Evolutionary conservation across 2,113 vertebrate genomes (phyloP).

Genomic region (Myotis davidii): DNA sequence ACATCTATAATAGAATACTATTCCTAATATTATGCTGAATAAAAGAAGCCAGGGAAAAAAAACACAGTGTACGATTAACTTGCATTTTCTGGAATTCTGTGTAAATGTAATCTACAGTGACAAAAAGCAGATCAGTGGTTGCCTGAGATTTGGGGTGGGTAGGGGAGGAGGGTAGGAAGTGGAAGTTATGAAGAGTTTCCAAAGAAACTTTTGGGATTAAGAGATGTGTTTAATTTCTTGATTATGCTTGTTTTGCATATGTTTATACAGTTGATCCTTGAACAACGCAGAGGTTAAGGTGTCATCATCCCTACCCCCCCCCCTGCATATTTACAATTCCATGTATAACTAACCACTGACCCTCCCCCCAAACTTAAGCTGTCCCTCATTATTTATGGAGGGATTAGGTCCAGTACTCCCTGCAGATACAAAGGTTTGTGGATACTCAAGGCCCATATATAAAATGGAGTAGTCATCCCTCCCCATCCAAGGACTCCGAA

Average conservation of each 20-base stretch:
- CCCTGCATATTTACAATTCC: background rate
- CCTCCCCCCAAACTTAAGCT: background rate
- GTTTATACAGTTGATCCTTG: background rate
- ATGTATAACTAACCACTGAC: background rate
- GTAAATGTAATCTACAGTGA: background rate
- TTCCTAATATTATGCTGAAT: background rate
- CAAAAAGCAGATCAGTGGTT: background rate
- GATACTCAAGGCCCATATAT: background rate
- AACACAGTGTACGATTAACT: background rate
- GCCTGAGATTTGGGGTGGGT: background rate
- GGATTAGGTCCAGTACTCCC: background rate
- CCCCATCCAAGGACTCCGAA: background rate
- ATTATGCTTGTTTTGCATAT: background rate
- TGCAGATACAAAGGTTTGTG: background rate
- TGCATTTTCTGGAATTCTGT: background rate
- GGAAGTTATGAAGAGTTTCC: background rate
- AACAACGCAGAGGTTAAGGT: background rate
- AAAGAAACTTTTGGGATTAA: background rate
- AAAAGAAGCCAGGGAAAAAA: background rate
- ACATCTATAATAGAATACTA: background rate
- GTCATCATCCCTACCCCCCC: background rate
- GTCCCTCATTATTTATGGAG: background rate
- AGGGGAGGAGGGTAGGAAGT: background rate
- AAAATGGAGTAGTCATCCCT: background rate
- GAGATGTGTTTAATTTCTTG: background rate